phyloP scores from a whole-genome alignment of 2,888 invertebrate genomes.

The Lottia gigantea region DNA sequence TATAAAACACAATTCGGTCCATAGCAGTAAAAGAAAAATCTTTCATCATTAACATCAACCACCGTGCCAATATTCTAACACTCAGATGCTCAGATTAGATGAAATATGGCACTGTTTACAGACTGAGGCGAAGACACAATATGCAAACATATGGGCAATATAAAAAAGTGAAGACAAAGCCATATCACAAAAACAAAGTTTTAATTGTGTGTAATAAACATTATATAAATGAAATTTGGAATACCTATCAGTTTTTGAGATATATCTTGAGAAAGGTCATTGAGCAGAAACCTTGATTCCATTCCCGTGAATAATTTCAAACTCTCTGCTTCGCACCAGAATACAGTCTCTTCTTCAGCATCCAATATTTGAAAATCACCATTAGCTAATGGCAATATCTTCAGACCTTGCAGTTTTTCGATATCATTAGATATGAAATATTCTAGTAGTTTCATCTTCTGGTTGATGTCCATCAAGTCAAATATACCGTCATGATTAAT shows the following conservation, averaged over 20 bases:
- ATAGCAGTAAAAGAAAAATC: too few species aligned
- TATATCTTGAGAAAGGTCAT: not conserved
- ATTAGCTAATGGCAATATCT: conserved; percentile 14
- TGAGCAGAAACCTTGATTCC: not conserved
- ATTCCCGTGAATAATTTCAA: conserved; percentile 18
- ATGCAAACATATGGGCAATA: too few species aligned
- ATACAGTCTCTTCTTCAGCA: conserved; percentile 9
- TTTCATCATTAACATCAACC: too few species aligned
- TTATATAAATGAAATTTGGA: too few species aligned
- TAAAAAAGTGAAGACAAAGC: too few species aligned
- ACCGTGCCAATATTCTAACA: too few species aligned
- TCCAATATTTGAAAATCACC: conserved; percentile 13
- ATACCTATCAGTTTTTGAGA: not conserved
- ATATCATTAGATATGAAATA: conserved; percentile 7
- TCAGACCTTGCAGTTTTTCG: not conserved
- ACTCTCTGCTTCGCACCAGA: conserved; percentile 1
- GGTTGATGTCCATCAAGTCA: not conserved
- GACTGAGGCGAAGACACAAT: not conserved
- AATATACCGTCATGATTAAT: not conserved
- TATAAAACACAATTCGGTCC: too few species aligned
- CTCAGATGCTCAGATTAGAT: too few species aligned
- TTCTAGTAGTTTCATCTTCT: conserved; percentile 12
- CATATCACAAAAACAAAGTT: too few species aligned
- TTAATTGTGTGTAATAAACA: too few species aligned
- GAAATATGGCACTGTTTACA: not conserved